Evolutionary conservation across 2,113 vertebrate genomes (phyloP).

Genomic region (Gnathonemus echidnorhynchus): DNA sequence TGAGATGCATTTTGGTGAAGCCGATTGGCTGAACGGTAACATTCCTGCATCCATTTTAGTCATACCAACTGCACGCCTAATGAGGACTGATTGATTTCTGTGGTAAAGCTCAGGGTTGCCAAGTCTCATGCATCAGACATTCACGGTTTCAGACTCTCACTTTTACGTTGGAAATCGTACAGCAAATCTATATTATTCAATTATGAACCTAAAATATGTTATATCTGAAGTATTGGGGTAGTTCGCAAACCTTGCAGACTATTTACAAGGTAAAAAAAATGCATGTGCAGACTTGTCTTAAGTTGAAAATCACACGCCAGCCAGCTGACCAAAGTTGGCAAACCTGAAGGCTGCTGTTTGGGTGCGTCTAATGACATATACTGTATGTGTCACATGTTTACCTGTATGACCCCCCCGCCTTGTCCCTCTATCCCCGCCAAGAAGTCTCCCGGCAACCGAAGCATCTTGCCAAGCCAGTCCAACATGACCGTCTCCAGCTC

Average conservation of each 20-base stretch:
- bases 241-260: background rate
- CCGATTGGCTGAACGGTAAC: background rate
- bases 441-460: constrained; percentile 79
- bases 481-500: constrained; percentile 93
- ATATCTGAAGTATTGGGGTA: background rate
- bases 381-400: constrained; percentile 41
- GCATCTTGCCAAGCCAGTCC: constrained; percentile 93
- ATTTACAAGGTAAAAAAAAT: too few species aligned
- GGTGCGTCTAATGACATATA: background rate
- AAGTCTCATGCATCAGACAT: background rate
- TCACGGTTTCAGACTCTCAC: background rate
- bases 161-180: background rate
- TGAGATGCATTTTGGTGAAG: background rate
- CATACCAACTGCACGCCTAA: background rate
- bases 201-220: background rate
- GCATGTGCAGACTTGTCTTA: background rate
- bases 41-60: background rate
- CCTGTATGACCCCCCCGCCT: constrained; percentile 96
- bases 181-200: background rate
- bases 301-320: background rate
- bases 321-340: background rate
- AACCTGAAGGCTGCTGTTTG: background rate
- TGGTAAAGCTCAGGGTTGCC: background rate
- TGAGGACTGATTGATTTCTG: background rate
- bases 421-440: constrained; percentile 66